Evolutionary conservation across 2,797 vertebrate species (phyloP).

Genomic region (Manis javanica): DNA sequence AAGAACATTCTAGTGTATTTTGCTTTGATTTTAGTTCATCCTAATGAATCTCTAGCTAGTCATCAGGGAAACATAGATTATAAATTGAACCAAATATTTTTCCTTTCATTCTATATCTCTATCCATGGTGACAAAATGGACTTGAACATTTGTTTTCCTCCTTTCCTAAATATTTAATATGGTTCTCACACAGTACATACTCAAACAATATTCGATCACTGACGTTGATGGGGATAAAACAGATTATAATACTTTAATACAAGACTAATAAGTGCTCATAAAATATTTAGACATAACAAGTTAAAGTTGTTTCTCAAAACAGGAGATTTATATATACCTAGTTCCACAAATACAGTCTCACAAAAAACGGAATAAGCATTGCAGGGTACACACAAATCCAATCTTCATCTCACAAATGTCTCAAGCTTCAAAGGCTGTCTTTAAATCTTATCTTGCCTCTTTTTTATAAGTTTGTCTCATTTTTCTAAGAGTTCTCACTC

Average conservation of each 20-base stretch:
- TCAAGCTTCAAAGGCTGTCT: neutral
- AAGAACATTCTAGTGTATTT: conserved; percentile 34
- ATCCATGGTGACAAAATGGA: neutral
- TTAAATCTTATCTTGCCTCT: conserved; percentile 8
- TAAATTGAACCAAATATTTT: neutral
- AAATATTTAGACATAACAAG: neutral
- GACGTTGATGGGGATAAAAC: neutral
- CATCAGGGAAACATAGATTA: neutral
- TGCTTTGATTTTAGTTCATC: conserved; percentile 25
- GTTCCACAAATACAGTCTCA: neutral
- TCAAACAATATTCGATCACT: neutral
- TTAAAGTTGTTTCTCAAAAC: conserved; percentile 12
- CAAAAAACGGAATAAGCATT: neutral
- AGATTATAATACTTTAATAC: neutral
- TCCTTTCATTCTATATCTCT: neutral
- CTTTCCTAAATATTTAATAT: neutral
- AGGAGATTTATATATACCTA: neutral
- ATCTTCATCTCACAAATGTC: neutral
- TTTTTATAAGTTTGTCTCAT: conserved; percentile 25
- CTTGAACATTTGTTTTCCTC: neutral
- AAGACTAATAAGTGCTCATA: neutral
- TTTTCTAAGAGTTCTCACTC: neutral
- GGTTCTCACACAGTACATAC: neutral
- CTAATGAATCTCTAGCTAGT: neutral
- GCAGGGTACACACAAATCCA: neutral